Conservation (phyloP, 2,797 vertebrate species). For the Urocyon cinereoargenteus region DNA sequence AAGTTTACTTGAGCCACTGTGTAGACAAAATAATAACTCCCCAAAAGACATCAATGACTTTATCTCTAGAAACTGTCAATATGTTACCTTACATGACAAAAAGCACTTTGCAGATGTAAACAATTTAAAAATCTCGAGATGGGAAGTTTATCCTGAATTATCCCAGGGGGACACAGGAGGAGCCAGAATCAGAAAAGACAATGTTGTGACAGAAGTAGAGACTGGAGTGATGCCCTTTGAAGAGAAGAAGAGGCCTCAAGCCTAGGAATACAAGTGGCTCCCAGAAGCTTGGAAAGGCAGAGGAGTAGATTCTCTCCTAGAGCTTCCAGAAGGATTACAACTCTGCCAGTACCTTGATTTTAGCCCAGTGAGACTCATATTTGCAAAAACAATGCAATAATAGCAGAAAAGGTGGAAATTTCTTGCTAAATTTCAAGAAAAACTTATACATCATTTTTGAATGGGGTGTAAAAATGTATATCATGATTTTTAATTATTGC, state of each 20-base stretch:
- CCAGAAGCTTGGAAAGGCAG: not conserved
- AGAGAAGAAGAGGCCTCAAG: not conserved
- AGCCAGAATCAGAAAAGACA: not conserved
- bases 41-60: not conserved
- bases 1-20: not conserved
- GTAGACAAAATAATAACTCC: not conserved
- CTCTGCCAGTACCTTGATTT: not conserved
- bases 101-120: not conserved
- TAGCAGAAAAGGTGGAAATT: not conserved
- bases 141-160: not conserved
- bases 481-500: not conserved
- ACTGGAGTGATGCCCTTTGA: not conserved
- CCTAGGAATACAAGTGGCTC: not conserved
- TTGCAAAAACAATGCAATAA: not conserved
- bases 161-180: not conserved
- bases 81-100: not conserved
- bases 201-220: not conserved
- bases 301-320: not conserved
- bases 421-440: constrained; percentile 37
- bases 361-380: not conserved
- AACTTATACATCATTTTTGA: not conserved
- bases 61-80: not conserved
- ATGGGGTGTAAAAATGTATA: not conserved
- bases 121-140: not conserved
- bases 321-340: not conserved